Base-by-base conservation (phyloP, 2,113 vertebrate species). In the Xiphophorus couchianus region DNA sequence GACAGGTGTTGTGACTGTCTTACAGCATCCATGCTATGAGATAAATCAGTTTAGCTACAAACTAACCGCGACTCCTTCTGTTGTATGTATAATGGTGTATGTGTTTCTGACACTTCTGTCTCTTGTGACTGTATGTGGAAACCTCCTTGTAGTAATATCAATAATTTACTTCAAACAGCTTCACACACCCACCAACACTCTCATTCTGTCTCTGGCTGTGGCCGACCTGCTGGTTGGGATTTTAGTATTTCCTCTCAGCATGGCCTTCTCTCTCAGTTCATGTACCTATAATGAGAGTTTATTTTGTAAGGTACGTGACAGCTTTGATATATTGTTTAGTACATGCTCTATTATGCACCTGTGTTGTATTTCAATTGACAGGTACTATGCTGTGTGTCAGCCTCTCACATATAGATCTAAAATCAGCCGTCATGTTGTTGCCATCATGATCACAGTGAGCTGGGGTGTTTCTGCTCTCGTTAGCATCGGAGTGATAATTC, bases 381-480 rank as follows among this genome's bases (percentile, higher is more conserved):
- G 51, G 22, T 54, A 54, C 15, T n/a, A 54, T 10, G 51, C 51
- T 25, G 51, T 54, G 5, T 54, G 51, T 10, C 51, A 54, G 22
- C 51, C 51, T 54, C 51, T 54, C 2, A 54, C 51, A 9, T 54
- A 54, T 11, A 54, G 22, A 87, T 74, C 76, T 37, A 95, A 89
- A 79, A 95, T 96, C 61, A 96, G 71, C 15, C 35, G 77, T 74
- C 74, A 61, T 15, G 88, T 93, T 33, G 71, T 92, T 25, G 3
- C 85, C 28, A 42, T 83, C 15, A 96, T 97, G 95, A 94, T 97
- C 22, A n/a, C 87, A 7, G 8, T 94, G 28, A 94, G 94, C 58
- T 97, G 96, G 96, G 76, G 83, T 4, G 2, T 94, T 3, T 92
- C 96, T 71, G 93, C 89, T 66, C 39, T 93, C 70, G 93, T 9